Percentiles rank a stretch among this genome's conserved stretches.
phyloP scores from a whole-genome alignment of 2,888 invertebrate species.

The Uropetala carovei region DNA sequence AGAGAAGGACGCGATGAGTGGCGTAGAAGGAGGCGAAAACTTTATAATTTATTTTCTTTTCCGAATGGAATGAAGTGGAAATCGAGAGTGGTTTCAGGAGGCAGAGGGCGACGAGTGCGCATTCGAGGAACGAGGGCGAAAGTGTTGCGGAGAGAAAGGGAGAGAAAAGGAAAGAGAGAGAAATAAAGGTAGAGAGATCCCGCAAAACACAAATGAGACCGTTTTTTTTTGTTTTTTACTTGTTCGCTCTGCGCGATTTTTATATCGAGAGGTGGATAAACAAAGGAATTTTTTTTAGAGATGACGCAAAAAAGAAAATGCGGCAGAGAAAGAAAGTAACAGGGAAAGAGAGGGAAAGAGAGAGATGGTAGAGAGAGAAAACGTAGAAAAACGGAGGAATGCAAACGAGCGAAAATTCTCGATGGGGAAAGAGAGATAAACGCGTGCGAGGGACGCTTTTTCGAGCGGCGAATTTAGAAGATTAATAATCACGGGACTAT shows the following conservation, averaged over 20 bases:
- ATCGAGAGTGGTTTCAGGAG: background rate
- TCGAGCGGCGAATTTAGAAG: background rate
- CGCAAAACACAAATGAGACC: background rate
- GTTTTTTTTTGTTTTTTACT: background rate
- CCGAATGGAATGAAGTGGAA: background rate
- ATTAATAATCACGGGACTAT: conserved; percentile 22
- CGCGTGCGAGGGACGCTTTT: background rate
- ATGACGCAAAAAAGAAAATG: background rate
- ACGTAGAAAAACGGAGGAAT: background rate
- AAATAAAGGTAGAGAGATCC: background rate
- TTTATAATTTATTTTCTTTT: background rate
- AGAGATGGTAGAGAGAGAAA: background rate
- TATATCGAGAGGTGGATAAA: background rate
- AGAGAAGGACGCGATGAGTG: background rate
- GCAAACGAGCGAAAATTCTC: background rate
- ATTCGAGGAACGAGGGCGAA: conserved; percentile 13
- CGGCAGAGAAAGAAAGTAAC: too few relatives aligned
- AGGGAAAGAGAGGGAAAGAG: background rate
- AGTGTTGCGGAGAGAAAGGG: conserved; percentile 19
- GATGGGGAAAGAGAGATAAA: background rate
- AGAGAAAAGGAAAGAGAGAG: background rate
- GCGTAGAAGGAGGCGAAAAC: background rate
- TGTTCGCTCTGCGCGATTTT: background rate
- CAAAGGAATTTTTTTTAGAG: background rate
- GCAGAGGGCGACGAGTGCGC: background rate